Percentiles rank a stretch among this genome's conserved stretches.
Conservation (phyloP, 2,113 vertebrate species). For the Coregonus clupeaformis region DNA sequence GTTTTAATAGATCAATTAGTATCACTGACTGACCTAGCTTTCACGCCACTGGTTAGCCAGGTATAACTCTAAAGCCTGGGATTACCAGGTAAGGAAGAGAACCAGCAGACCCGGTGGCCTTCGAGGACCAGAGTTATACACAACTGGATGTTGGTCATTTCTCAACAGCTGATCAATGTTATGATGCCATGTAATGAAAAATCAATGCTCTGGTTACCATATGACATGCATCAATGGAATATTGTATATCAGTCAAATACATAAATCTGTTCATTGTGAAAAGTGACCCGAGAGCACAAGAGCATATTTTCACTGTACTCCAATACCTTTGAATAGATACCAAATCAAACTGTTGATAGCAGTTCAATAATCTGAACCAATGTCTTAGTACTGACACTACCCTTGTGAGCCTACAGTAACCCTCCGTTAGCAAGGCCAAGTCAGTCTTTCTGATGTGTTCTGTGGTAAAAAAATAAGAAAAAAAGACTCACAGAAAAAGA, state of each 20-base stretch:
- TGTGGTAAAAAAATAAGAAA: constrained; percentile 51
- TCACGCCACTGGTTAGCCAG: too few relatives aligned
- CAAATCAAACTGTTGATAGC: background rate
- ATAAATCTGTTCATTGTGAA: constrained; percentile 13
- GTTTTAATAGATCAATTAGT: too few relatives aligned
- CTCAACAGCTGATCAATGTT: too few relatives aligned
- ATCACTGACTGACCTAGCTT: too few relatives aligned
- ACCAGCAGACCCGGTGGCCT: too few relatives aligned
- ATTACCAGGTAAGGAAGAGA: too few relatives aligned
- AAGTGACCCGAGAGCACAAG: constrained; percentile 29
- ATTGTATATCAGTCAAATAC: constrained; percentile 24
- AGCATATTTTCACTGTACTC: constrained; percentile 11
- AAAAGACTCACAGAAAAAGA: constrained; percentile 44
- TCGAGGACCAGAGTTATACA: too few relatives aligned
- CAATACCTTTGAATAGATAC: constrained; percentile 10
- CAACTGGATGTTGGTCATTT: too few relatives aligned
- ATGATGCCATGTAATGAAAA: too few relatives aligned
- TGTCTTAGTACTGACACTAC: constrained; percentile 39
- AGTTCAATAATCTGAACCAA: constrained; percentile 36
- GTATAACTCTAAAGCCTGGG: too few relatives aligned
- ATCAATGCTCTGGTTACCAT: too few relatives aligned
- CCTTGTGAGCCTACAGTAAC: constrained; percentile 31
- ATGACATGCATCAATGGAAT: background rate
- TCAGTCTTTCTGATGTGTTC: constrained; percentile 89
- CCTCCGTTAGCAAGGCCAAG: constrained; percentile 37